Conservation (phyloP, 2,113 vertebrate genomes). For the Macquaria ambigua region DNA sequence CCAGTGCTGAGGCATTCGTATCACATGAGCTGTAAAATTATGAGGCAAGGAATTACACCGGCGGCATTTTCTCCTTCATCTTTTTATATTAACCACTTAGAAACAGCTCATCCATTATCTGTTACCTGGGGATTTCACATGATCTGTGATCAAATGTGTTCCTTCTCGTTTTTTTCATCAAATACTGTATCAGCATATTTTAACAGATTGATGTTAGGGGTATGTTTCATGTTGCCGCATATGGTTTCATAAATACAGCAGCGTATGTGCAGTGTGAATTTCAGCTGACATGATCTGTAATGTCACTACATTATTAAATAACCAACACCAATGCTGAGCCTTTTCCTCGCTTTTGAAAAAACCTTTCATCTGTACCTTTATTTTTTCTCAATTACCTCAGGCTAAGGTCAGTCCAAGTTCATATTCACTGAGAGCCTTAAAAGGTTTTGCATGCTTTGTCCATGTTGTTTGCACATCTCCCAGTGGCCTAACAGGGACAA, state of each 20-base stretch:
- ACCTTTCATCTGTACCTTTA: background rate
- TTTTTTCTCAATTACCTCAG: background rate
- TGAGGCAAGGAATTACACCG: conserved; percentile 30
- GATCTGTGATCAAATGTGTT: conserved; percentile 11
- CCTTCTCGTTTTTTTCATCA: background rate
- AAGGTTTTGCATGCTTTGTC: conserved; percentile 62
- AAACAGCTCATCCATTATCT: conserved; percentile 39
- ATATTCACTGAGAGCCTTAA: conserved; percentile 39
- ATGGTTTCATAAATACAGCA: conserved; percentile 1
- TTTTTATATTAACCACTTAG: conserved; percentile 35
- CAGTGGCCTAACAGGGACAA: conserved; percentile 37
- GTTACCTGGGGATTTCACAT: conserved; percentile 19
- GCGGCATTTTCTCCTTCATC: conserved; percentile 23
- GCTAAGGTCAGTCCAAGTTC: conserved; percentile 42
- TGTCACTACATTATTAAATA: conserved; percentile 31
- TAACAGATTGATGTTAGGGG: background rate
- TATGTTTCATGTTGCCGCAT: background rate
- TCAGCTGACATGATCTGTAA: conserved; percentile 20
- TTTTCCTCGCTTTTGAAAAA: background rate
- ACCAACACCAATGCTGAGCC: conserved; percentile 1
- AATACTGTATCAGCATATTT: conserved; percentile 9
- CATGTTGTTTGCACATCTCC: conserved; percentile 33
- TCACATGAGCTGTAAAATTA: conserved; percentile 41
- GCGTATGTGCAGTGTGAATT: conserved; percentile 18
- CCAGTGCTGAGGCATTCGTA: conserved; percentile 44